Conservation (phyloP, 2,113 vertebrate species). For the Peucedramus taeniatus region DNA sequence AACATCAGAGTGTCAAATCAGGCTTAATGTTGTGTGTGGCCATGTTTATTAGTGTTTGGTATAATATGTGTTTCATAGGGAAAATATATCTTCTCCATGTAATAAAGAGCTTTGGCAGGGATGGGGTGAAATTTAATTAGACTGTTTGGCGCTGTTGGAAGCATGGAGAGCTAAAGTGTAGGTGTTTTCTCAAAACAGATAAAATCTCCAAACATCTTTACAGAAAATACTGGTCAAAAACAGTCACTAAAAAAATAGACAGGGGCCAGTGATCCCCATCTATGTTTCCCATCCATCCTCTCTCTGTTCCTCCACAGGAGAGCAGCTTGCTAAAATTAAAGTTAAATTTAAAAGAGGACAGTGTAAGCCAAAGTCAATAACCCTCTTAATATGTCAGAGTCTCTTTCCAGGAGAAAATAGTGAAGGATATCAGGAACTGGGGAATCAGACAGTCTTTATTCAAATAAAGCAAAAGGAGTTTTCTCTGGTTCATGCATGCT, state of each 20-base stretch:
- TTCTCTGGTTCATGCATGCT: background rate
- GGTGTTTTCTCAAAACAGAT: background rate
- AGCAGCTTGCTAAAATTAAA: background rate
- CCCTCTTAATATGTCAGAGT: background rate
- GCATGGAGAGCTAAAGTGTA: background rate
- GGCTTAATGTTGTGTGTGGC: background rate
- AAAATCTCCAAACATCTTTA: background rate
- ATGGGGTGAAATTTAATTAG: background rate
- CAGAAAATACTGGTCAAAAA: background rate
- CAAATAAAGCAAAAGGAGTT: background rate
- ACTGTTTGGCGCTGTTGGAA: background rate
- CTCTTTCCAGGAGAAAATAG: background rate
- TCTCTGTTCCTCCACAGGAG: background rate
- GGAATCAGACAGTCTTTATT: background rate
- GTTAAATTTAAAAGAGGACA: background rate
- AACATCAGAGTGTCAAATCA: background rate
- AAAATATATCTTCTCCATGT: background rate
- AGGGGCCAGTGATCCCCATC: too few species aligned
- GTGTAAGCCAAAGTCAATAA: background rate
- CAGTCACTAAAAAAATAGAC: background rate
- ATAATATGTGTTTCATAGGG: background rate
- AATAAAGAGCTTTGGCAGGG: background rate
- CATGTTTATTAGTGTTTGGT: background rate
- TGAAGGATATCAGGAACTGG: background rate
- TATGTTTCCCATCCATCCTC: background rate